phyloP scores from a whole-genome alignment of 2,113 vertebrate genomes.

The Oncorhynchus tshawytscha region DNA sequence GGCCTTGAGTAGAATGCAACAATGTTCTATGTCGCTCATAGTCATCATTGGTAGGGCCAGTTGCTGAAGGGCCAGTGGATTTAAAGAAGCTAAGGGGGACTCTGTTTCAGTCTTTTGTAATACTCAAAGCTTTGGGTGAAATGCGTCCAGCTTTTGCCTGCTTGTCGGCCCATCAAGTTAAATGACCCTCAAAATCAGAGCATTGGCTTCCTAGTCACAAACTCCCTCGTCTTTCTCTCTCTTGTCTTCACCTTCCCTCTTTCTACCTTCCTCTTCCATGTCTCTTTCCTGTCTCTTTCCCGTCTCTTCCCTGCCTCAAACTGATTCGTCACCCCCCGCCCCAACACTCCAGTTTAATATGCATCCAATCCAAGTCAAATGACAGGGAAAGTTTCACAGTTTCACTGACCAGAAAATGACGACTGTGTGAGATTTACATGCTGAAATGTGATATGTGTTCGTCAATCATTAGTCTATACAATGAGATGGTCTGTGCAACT shows the following conservation, averaged over 20 bases:
- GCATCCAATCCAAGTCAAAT: slow-evolving; percentile 22
- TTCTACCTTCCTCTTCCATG: not conserved
- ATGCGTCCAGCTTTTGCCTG: no score
- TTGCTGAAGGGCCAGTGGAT: slow-evolving; percentile 21
- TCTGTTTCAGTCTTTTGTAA: slow-evolving; percentile 51
- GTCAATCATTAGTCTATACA: slow-evolving; percentile 52
- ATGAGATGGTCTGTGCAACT: slow-evolving; percentile 62
- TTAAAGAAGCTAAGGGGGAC: slow-evolving; percentile 51
- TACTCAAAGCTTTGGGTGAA: slow-evolving; percentile 6
- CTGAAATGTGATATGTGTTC: slow-evolving; percentile 38
- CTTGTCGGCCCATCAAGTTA: slow-evolving; percentile 45
- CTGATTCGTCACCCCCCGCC: no score
- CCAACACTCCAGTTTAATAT: slow-evolving; percentile 14
- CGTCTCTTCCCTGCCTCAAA: not conserved
- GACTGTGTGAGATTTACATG: slow-evolving; percentile 6
- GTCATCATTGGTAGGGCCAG: no score
- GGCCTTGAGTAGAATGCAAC: no score
- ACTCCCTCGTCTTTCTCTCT: not conserved
- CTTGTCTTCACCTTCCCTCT: not conserved
- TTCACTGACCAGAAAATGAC: not conserved
- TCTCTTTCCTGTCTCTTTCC: not conserved
- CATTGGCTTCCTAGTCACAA: slow-evolving; percentile 31
- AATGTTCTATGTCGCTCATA: no score
- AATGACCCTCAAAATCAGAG: slow-evolving; percentile 48
- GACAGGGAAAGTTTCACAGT: slow-evolving; percentile 18